Conservation (phyloP, 2,888 invertebrate species). For the Gibbula magus region DNA sequence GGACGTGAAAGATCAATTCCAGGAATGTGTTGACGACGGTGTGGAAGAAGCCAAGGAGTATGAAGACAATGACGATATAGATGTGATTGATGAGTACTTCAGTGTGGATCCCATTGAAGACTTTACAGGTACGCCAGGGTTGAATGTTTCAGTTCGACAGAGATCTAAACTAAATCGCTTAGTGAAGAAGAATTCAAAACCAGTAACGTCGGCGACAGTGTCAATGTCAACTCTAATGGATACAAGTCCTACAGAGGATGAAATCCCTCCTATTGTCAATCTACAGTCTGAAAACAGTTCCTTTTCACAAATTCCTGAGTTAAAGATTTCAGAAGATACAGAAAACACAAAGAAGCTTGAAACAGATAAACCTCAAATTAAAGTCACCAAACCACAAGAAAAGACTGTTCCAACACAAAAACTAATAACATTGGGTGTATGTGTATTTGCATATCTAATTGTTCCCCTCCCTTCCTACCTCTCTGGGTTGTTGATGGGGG, state of each 20-base stretch:
- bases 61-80: constrained; percentile 30
- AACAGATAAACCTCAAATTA: neutral
- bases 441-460: constrained; percentile 60
- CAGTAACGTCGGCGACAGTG: constrained; percentile 25
- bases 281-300: neutral
- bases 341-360: neutral
- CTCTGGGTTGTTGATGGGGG: constrained; percentile 65
- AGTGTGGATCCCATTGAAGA: constrained; percentile 43
- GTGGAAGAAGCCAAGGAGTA: constrained; percentile 28
- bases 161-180: constrained; percentile 23
- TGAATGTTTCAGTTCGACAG: constrained; percentile 10
- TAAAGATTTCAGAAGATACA: neutral
- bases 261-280: neutral
- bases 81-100: constrained; percentile 43
- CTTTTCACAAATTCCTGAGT: neutral
- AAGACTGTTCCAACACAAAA: constrained; percentile 39
- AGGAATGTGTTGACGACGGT: constrained; percentile 19
- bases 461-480: constrained; percentile 68
- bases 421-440: constrained; percentile 37
- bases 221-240: constrained; percentile 32
- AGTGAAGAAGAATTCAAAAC: constrained; percentile 3
- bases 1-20: neutral
- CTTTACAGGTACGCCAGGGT: constrained; percentile 43
- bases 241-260: constrained; percentile 1
- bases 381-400: neutral